Evolutionary conservation across 2,113 vertebrate species (phyloP), one percentile per base, ranked within the genome.

Genomic region (Egretta garzetta): DNA sequence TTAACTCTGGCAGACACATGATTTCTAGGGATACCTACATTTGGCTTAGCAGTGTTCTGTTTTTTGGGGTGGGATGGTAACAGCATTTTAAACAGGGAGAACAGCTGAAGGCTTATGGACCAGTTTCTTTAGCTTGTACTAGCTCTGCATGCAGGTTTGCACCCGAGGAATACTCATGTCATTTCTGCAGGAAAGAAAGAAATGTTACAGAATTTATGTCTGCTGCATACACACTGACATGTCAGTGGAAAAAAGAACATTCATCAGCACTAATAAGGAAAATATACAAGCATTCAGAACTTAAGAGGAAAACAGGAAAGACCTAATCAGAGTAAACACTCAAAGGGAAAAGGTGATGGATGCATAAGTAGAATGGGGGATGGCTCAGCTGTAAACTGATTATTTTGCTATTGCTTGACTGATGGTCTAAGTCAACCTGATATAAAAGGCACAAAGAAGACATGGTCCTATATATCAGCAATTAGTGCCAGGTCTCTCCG

Each of bases 291-390:
- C 59, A 91, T 75, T 87, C 68, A 87, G 68, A 75, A 93, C 60
- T 77, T n/a, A 32, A 30, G 59, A 80, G 62, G 82, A 91, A 96
- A 96, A 92, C 95, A 96, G 96, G 90, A 95, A 97, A 95, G 55
- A 63, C 37, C 49, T 97, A 88, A 97, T 92, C 79, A 80, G 50
- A 80, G 60, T 90, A 92, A 94, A 90, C 79, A 86, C 67, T 94
- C 5, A 7, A 70, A 92, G 41, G 79, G 85, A 83, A 97, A 96
- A 96, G 72, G 39, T 93, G 81, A 80, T 6, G 13, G 75, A 85
- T 72, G 58, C 32, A 17, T 41, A 63, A 0, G 1, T 19, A 45
- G 35, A 52, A 53, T 49, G 53, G 35, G 23, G 53, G 24, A 68
- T 1, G 5, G 80, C 58, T 84, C 80, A 74, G 11, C n/a, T 82